Evolutionary conservation across 2,797 vertebrate species (phyloP).

Genomic region (Bufotes viridis): DNA sequence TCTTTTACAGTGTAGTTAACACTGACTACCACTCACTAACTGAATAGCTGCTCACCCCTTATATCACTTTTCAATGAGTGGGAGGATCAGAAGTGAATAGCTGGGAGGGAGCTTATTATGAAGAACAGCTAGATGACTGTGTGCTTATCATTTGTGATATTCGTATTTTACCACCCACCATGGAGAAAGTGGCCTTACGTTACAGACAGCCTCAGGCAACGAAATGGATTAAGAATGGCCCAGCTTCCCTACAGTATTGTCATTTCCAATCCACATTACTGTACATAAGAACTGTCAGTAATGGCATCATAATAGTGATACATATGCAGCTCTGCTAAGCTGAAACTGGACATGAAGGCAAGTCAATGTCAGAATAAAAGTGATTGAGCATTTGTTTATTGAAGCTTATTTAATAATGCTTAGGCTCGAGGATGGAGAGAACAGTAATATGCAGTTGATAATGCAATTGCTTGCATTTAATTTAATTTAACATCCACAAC

Average conservation of each 20-base stretch:
- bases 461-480: constrained; percentile 40
- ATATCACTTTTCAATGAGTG: neutral
- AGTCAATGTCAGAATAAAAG: constrained; percentile 2
- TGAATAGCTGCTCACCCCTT: neutral
- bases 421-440: neutral
- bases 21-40: neutral
- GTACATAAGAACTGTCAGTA: neutral
- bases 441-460: constrained; percentile 20
- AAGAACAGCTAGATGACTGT: neutral
- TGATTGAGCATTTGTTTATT: constrained; percentile 3
- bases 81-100: neutral
- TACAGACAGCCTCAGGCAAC: neutral
- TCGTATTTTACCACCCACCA: neutral
- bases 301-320: neutral
- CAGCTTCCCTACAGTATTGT: neutral
- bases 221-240: neutral
- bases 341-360: neutral
- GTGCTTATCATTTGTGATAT: neutral
- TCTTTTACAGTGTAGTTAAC: neutral
- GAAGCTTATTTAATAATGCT: constrained; percentile 16
- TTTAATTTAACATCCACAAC: constrained; percentile 28
- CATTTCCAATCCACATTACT: neutral
- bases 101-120: neutral
- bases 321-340: neutral
- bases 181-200: neutral